These are phyloP conservation scores for Leucophenga varia DNA, from an alignment of 1,140 invertebrate species.

Conservation along the genomic window DNA sequence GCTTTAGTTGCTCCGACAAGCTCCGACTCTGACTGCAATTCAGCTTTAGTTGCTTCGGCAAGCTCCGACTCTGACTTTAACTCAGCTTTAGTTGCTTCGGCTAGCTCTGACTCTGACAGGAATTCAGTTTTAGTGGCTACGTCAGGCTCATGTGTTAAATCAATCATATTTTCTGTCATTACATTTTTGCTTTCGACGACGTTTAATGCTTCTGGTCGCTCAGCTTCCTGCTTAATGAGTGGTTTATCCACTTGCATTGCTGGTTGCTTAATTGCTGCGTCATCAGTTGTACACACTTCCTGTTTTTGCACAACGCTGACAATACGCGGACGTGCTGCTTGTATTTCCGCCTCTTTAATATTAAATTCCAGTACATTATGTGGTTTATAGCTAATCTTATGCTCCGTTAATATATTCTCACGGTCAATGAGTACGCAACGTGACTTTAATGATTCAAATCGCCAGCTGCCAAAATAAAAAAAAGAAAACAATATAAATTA, in stretches of 20 bases:
- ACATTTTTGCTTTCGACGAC: no score
- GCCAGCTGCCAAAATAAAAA: slow-evolving; percentile 51
- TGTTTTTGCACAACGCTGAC: slow-evolving; percentile 9
- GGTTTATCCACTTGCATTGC: background rate
- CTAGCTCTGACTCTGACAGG: no score
- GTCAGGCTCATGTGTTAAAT: no score
- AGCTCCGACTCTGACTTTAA: no score
- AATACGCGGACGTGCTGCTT: slow-evolving; percentile 38
- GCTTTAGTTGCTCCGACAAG: no score
- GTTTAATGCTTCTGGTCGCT: background rate
- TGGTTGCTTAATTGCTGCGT: no score
- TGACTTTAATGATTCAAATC: slow-evolving; percentile 51
- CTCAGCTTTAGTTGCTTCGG: no score
- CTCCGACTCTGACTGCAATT: no score
- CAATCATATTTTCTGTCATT: no score
- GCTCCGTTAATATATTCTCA: slow-evolving; percentile 44
- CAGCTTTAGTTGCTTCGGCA: no score
- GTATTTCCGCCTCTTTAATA: slow-evolving; percentile 32
- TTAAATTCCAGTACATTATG: slow-evolving; percentile 41
- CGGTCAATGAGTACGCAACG: slow-evolving; percentile 52
- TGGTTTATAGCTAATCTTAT: slow-evolving; percentile 43
- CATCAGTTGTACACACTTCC: no score
- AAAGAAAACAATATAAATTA: background rate
- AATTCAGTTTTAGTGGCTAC: no score
- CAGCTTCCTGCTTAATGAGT: background rate